These are phyloP conservation scores for Phlogophora meticulosa DNA, from an alignment of 2,888 invertebrate genomes.

Conservation along the genomic window DNA sequence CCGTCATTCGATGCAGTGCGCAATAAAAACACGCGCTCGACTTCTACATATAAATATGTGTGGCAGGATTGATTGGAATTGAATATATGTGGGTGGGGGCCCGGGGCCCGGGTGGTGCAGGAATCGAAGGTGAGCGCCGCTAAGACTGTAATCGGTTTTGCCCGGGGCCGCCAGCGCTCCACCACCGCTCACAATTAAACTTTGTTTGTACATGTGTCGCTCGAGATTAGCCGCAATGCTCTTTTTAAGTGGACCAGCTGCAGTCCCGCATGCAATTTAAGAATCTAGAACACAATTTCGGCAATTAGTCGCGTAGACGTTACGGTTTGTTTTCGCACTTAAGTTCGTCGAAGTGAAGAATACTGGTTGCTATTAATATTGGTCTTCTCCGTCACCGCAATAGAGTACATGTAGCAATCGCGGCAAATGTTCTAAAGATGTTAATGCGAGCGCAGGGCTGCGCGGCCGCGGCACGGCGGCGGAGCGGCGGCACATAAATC, in stretches of 20 bases:
- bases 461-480: constrained; percentile 56
- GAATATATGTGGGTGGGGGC: constrained; percentile 86
- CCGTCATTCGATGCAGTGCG: constrained; percentile 89
- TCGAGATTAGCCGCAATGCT: constrained; percentile 90
- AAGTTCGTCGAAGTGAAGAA: constrained; percentile 36
- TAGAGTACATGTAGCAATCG: constrained; percentile 70
- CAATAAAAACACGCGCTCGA: constrained; percentile 88
- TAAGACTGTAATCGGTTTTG: constrained; percentile 91
- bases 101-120: constrained; percentile 69
- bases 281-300: constrained; percentile 83
- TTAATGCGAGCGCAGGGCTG: constrained; percentile 76
- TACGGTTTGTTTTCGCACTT: constrained; percentile 48
- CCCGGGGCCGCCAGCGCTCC: constrained; percentile 78
- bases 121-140: constrained; percentile 90
- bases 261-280: constrained; percentile 88
- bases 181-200: constrained; percentile 89
- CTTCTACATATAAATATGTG: constrained; percentile 90
- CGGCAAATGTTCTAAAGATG: constrained; percentile 81
- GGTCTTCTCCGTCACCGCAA: constrained; percentile 58
- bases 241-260: constrained; percentile 89
- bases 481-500: constrained; percentile 79
- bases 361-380: constrained; percentile 65
- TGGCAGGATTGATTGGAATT: constrained; percentile 90
- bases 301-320: constrained; percentile 70
- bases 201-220: constrained; percentile 91